Conservation (phyloP, 2,888 invertebrate genomes). For the Stenolophus ochropezus region DNA sequence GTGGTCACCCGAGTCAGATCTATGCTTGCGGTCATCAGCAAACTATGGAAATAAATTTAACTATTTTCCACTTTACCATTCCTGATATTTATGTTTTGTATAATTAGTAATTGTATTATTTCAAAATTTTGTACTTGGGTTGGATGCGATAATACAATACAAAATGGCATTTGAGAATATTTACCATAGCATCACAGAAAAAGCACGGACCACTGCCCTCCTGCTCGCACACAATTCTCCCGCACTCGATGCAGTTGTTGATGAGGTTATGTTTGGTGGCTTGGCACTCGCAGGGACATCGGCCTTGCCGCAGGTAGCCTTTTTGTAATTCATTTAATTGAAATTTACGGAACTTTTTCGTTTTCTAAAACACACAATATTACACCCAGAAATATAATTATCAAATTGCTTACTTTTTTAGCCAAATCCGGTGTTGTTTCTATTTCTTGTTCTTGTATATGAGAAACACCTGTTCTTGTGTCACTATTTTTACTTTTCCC, state of each 20-base stretch:
- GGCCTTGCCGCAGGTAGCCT: slow-evolving; percentile 74
- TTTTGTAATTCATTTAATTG: slow-evolving; percentile 60
- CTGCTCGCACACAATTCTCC: slow-evolving; percentile 94
- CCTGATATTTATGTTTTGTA: too few relatives aligned
- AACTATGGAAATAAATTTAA: too few relatives aligned
- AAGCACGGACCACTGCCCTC: slow-evolving; percentile 98
- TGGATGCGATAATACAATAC: too few relatives aligned
- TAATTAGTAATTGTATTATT: too few relatives aligned
- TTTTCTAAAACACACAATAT: slow-evolving; percentile 69
- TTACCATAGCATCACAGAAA: slow-evolving; percentile 91
- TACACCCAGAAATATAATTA: background rate
- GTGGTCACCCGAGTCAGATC: too few relatives aligned
- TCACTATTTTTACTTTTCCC: background rate
- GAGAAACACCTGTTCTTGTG: background rate
- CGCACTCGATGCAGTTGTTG: slow-evolving; percentile 95
- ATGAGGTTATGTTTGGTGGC: slow-evolving; percentile 92
- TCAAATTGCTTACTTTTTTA: slow-evolving; percentile 29
- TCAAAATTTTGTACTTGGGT: too few relatives aligned
- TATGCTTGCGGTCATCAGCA: too few relatives aligned
- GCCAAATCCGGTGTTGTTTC: background rate
- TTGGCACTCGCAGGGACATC: slow-evolving; percentile 93
- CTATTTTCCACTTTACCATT: too few relatives aligned
- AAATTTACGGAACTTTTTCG: slow-evolving; percentile 63
- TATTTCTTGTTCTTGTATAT: background rate
- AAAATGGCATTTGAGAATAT: slow-evolving; percentile 44